Evolutionary conservation across 2,888 invertebrate species (phyloP).

Genomic region (Tinea trinotella): DNA sequence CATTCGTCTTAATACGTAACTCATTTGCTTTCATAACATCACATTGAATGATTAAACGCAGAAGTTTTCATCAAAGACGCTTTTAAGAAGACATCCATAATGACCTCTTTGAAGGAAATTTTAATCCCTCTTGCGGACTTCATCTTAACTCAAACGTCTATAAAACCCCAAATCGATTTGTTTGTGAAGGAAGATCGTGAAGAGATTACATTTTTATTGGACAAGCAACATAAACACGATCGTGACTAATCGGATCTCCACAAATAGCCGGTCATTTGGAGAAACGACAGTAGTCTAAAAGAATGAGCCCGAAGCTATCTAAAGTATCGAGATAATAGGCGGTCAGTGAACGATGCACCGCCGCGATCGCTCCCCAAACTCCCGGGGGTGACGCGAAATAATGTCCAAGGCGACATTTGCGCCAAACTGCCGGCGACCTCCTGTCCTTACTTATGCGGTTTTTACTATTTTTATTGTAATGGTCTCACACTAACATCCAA

Average conservation of each 20-base stretch:
- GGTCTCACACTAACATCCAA: slow-evolving; percentile 30
- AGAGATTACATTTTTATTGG: slow-evolving; percentile 62
- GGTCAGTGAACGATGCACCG: slow-evolving; percentile 13
- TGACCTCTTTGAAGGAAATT: slow-evolving; percentile 46
- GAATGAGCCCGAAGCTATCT: slow-evolving; percentile 65
- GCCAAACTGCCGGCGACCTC: slow-evolving; percentile 69
- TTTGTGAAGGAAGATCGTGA: slow-evolving; percentile 33
- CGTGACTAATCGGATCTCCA: slow-evolving; percentile 68
- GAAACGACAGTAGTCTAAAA: slow-evolving; percentile 50
- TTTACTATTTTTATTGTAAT: slow-evolving; percentile 79
- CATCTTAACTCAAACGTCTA: slow-evolving; percentile 27
- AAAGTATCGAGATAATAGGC: slow-evolving; percentile 70
- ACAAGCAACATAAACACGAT: slow-evolving; percentile 59
- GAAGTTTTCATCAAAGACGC: slow-evolving; percentile 47
- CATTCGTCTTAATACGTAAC: neutral
- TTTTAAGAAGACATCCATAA: slow-evolving; percentile 39
- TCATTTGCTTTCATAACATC: neutral
- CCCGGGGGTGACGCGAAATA: slow-evolving; percentile 46
- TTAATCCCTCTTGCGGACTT: slow-evolving; percentile 48
- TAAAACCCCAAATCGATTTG: slow-evolving; percentile 25
- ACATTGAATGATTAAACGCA: neutral
- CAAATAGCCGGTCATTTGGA: slow-evolving; percentile 66
- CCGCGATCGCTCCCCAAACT: neutral
- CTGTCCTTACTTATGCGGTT: slow-evolving; percentile 71
- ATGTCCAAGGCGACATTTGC: slow-evolving; percentile 72